Conservation (phyloP, 2,888 invertebrate species). For the Euplagia quadripunctaria region DNA sequence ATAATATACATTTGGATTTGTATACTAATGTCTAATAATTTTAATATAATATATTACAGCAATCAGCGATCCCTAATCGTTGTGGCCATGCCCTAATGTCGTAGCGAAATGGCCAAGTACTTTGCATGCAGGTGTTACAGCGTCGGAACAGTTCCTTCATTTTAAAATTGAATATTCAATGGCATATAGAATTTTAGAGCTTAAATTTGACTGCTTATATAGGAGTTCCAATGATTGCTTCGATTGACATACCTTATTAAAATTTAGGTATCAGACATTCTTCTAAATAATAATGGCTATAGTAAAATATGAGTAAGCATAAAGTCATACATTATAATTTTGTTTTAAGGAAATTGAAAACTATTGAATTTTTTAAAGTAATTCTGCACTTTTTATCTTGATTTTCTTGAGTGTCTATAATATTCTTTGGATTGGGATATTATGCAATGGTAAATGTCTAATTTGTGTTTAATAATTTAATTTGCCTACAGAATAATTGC, state of each 20-base stretch:
- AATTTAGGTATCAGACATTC: neutral
- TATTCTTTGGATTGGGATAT: too few relatives aligned
- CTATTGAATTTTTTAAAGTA: too few relatives aligned
- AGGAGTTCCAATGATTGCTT: neutral
- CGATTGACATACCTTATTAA: neutral
- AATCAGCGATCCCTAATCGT: constrained; percentile 22
- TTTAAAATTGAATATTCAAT: constrained; percentile 51
- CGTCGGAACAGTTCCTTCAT: constrained; percentile 37
- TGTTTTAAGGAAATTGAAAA: too few relatives aligned
- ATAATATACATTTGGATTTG: too few relatives aligned
- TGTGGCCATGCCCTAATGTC: constrained; percentile 36
- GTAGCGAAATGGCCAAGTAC: constrained; percentile 44
- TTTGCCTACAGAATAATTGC: too few relatives aligned
- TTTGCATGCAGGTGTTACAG: constrained; percentile 59
- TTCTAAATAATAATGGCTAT: too few relatives aligned
- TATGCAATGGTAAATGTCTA: too few relatives aligned
- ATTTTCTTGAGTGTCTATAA: too few relatives aligned
- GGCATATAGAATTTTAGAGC: constrained; percentile 16
- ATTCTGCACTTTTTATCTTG: too few relatives aligned
- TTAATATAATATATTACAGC: neutral
- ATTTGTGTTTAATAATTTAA: too few relatives aligned
- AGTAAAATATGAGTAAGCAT: too few relatives aligned
- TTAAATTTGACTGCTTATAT: constrained; percentile 19
- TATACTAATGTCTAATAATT: neutral
- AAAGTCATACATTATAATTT: too few relatives aligned